Conservation (phyloP, 2,113 vertebrate genomes). For the Urocitellus parryii region DNA sequence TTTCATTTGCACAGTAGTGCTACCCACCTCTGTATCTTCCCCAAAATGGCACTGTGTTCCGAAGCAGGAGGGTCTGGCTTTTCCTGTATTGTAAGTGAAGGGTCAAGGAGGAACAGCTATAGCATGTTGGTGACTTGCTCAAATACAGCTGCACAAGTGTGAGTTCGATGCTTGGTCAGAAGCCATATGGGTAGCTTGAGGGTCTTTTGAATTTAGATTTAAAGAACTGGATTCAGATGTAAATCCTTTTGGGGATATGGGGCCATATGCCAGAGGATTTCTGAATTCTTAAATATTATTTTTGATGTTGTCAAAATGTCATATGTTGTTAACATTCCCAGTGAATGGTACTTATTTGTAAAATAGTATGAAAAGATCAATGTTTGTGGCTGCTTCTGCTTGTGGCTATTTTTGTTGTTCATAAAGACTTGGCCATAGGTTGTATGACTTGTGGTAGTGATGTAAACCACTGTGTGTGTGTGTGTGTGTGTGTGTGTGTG, state of each 20-base stretch:
- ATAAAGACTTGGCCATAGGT: slow-evolving; percentile 8
- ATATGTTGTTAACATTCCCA: not conserved
- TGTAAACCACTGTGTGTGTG: slow-evolving; percentile 63
- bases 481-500: slow-evolving; percentile 44
- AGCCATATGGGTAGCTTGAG: not conserved
- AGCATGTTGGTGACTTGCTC: slow-evolving; percentile 39
- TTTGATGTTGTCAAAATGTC: slow-evolving; percentile 47
- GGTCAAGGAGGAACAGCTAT: slow-evolving; percentile 59
- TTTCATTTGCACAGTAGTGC: not conserved
- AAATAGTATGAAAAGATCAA: not conserved
- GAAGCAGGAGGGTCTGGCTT: not conserved
- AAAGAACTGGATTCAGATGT: not conserved
- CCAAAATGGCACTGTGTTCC: not conserved
- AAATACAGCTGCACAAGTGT: slow-evolving; percentile 37
- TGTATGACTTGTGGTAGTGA: slow-evolving; percentile 19
- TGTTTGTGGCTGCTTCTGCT: slow-evolving; percentile 31
- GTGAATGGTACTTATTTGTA: slow-evolving; percentile 40
- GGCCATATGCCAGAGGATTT: slow-evolving; percentile 12
- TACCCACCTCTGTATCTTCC: rapidly evolving
- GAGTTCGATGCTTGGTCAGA: not conserved
- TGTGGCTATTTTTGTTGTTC: not conserved
- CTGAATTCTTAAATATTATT: slow-evolving; percentile 52
- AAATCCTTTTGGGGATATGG: not conserved
- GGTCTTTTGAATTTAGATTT: not conserved
- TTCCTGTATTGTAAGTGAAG: not conserved